phyloP scores from a whole-genome alignment of 1,140 invertebrate species.

The Bombus superbus region DNA sequence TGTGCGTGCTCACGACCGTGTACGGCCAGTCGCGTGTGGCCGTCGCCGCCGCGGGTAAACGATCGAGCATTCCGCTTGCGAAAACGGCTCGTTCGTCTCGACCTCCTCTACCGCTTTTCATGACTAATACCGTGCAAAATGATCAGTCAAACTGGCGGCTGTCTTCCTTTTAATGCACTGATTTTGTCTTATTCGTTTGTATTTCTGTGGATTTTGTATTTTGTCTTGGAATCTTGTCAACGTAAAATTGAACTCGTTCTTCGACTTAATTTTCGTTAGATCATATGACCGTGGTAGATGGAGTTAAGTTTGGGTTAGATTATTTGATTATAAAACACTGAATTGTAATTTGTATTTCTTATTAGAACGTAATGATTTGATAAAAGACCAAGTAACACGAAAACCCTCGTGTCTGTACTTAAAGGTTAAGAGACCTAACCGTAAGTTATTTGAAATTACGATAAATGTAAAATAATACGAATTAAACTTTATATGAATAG shows the following conservation, averaged over 20 bases:
- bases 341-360: not conserved
- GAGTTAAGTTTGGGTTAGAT: not conserved
- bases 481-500: not conserved
- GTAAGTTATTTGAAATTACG: not conserved
- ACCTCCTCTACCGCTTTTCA: not conserved
- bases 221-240: too few species aligned
- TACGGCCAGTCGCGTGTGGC: not conserved
- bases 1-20: slow-evolving; percentile 1
- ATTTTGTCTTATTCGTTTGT: too few species aligned
- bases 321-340: not conserved
- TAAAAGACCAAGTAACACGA: not conserved
- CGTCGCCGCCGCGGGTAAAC: not conserved
- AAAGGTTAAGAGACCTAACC: not conserved
- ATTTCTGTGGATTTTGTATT: too few species aligned
- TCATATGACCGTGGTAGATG: not conserved
- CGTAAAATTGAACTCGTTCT: not conserved
- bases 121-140: slow-evolving; percentile 20
- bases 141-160: not conserved
- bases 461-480: not conserved
- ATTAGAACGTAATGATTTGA: not conserved
- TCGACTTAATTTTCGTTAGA: not conserved
- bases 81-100: not conserved
- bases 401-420: not conserved
- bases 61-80: slow-evolving; percentile 32
- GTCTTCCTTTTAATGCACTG: not conserved